Evolutionary conservation across 2,113 vertebrate species (phyloP), one percentile per base, ranked within the genome.

Genomic region (Nannobrachium achirus): DNA sequence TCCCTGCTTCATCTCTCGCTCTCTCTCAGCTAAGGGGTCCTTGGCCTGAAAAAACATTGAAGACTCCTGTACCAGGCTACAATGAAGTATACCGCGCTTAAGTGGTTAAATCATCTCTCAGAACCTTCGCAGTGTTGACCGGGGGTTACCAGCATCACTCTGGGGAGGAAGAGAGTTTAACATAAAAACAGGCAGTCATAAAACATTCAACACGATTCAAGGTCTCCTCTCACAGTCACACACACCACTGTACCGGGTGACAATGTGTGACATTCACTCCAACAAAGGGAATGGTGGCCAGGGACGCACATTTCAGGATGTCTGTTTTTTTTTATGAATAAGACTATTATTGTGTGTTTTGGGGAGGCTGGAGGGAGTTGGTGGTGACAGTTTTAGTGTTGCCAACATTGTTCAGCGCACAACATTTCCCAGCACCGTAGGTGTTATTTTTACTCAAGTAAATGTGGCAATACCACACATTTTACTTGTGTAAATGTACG

Each of bases 131-230:
- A 25, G 20, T 25, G 20, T 25, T 25, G 20, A 25, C 20, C 74
- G 60, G 48, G 77, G 66, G 73, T 80, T 79, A 74, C 49, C 84
- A 73, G 71, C 63, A 60, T 73, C 75, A 50, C 53, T 33, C 25
- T 40, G 64, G 70, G 60, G 73, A 61, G 9, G 60, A 75, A 61
- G 9, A 81, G 68, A 71, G 56, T 62, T 61, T 69, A 69, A 85
- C 86, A 88, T 86, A 88, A 91, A 88, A 86, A 83, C 82, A 84
- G 75, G 66, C 66, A 89, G 89, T 89, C 91, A 91, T 93, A 91
- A 93, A 93, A 92, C 91, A 84, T 87, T 93, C 89, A 92, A 69
- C 91, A 88, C 89, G 88, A 91, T 89, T 91, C 89, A 92, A 88
- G 77, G 84, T 78, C 58, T 65, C n/a, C n/a, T 75, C 72, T 86